Evolutionary conservation across 2,888 invertebrate species (phyloP).

Genomic region (Dynastes tityus): DNA sequence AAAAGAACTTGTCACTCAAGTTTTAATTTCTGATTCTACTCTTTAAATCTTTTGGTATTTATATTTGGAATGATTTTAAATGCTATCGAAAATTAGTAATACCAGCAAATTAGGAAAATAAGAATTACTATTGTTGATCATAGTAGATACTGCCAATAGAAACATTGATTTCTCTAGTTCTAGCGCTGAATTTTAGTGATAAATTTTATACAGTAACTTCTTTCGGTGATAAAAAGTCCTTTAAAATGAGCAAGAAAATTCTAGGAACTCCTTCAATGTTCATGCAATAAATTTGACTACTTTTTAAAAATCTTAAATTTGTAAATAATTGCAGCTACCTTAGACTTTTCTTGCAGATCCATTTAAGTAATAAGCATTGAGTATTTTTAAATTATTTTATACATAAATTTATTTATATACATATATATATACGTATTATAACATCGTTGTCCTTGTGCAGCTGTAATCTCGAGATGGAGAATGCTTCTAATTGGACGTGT

Average conservation of each 20-base stretch:
- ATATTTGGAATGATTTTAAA: too few species aligned
- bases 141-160: too few species aligned
- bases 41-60: too few species aligned
- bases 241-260: neutral
- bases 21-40: too few species aligned
- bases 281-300: neutral
- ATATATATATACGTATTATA: conserved; percentile 18
- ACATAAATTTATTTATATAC: conserved; percentile 22
- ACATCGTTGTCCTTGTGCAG: neutral
- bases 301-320: too few species aligned
- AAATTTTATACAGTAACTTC: conserved; percentile 25
- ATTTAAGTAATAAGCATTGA: conserved; percentile 7
- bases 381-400: conserved; percentile 9
- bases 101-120: too few species aligned
- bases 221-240: neutral
- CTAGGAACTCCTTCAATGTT: neutral
- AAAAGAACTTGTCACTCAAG: too few species aligned
- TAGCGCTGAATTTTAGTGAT: too few species aligned
- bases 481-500: neutral
- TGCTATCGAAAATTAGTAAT: too few species aligned
- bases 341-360: conserved; percentile 4
- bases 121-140: too few species aligned
- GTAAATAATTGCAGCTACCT: neutral
- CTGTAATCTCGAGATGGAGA: conserved; percentile 20
- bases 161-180: too few species aligned